Conservation (phyloP, 2,113 vertebrate genomes). For the Marmota flaviventris region DNA sequence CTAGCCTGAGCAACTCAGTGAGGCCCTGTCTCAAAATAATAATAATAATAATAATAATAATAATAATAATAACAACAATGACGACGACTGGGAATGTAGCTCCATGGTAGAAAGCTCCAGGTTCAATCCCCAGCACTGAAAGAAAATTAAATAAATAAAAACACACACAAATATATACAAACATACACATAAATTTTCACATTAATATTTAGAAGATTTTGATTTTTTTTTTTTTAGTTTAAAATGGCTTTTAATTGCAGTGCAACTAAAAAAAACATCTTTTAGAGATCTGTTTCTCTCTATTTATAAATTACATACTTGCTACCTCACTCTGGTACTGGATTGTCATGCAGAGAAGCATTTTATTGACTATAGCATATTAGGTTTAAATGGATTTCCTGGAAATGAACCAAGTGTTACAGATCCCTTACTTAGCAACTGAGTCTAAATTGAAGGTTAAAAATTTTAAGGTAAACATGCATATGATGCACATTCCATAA, state of each 20-base stretch:
- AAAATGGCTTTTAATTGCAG: not conserved
- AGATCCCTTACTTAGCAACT: constrained; percentile 65
- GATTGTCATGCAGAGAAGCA: not conserved
- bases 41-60: not conserved
- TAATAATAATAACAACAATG: too few species aligned
- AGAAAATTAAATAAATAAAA: too few species aligned
- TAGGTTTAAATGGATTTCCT: constrained; percentile 70
- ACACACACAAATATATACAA: too few species aligned
- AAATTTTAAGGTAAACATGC: constrained; percentile 62
- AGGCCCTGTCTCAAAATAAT: not conserved
- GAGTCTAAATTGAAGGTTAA: constrained; percentile 64
- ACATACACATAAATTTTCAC: too few species aligned
- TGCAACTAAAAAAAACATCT: constrained; percentile 1
- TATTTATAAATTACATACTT: constrained; percentile 26
- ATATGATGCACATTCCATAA: constrained; percentile 32
- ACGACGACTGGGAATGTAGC: not conserved
- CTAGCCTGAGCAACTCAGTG: not conserved
- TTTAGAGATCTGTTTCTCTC: not conserved
- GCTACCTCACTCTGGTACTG: constrained; percentile 28
- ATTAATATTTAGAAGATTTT: constrained; percentile 46
- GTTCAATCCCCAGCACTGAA: not conserved
- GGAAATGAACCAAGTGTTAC: constrained; percentile 69
- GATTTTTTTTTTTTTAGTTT: not conserved
- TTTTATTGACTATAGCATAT: constrained; percentile 18
- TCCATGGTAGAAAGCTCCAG: not conserved